Base-by-base conservation (phyloP, 2,888 invertebrate genomes). In the Cerceris ruficornis region DNA sequence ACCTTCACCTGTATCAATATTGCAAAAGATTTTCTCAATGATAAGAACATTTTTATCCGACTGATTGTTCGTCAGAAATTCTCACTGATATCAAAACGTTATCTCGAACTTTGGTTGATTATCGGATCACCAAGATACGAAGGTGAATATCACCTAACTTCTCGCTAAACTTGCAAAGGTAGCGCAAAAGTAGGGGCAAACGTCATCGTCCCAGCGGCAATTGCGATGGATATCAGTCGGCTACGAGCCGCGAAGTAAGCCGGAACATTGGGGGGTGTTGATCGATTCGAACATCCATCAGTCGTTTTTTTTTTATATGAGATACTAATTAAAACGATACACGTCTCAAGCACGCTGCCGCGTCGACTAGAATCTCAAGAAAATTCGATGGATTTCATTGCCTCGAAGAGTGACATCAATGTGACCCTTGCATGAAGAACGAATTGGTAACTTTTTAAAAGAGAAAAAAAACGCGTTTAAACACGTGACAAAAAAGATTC, bases 201-300 rank as follows among this genome's bases (percentile, higher is more conserved):
- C 72, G 28, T 58, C 68, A 17, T 50, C 57, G 46, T 14, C 46
- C 59, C 46, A 54, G 43, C 14, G 28, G 52, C 57, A 43, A 28
- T 57, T 57, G 50, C 58, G 52, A 74, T 76, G 76, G 69, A 75
- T 81, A 69, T 84, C 73, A 84, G 80, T 84, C 61, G 75, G 69
- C 61, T 46, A 52, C 65, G 60, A 75, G 75, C 59, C 75, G 75
- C 54, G 64, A 67, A 84, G 75, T 54, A 70, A 71, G 41, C 14
- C n/a, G 8, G 58, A 15, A 14, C 46, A 14, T 9, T 8, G 59
- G 28, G 17, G 15, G 11, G n/a, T 61, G 49, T 17, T 61, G 54
- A 77, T 84, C 82, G 77, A 80, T 78, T 67, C 54, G 58, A 43
- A 13, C 7, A 62, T 55, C 14, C 9, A 42, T 60, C 41, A 15